Conservation (phyloP, 2,113 vertebrate genomes). For the Engystomops pustulosus region DNA sequence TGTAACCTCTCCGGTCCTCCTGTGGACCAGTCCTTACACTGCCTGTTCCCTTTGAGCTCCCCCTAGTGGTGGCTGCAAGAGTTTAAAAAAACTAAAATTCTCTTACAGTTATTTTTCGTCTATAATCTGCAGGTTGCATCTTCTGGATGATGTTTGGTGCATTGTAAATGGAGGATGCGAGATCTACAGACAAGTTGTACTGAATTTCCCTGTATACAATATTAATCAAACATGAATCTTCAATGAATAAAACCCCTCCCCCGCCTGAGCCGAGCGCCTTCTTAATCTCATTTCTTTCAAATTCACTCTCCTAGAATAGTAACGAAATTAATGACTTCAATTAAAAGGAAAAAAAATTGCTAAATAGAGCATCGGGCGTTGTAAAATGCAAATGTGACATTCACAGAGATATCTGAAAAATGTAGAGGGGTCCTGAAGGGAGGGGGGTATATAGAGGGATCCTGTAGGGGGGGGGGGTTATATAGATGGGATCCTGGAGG, state of each 20-base stretch:
- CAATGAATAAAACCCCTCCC: not conserved
- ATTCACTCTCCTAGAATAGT: not conserved
- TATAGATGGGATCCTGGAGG: too few relatives aligned
- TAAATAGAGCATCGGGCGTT: not conserved
- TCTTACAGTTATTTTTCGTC: too few relatives aligned
- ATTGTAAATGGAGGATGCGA: too few relatives aligned
- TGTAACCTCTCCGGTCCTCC: too few relatives aligned
- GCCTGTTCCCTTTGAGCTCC: too few relatives aligned
- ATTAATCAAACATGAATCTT: not conserved
- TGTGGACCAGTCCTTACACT: too few relatives aligned
- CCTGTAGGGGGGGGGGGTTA: too few relatives aligned
- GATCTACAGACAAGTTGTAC: not conserved
- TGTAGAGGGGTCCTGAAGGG: not conserved
- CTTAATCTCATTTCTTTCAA: not conserved
- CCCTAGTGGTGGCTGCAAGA: too few relatives aligned
- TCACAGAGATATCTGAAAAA: not conserved
- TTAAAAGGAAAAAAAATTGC: slow-evolving; percentile 8
- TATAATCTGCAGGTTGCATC: not conserved
- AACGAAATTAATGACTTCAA: slow-evolving; percentile 38
- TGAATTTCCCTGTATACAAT: not conserved
- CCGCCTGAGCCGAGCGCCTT: too few relatives aligned
- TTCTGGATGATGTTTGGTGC: too few relatives aligned
- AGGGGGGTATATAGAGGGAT: too few relatives aligned
- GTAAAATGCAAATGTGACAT: slow-evolving; percentile 41
- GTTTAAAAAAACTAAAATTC: not conserved